Evolutionary conservation across 1,140 invertebrate genomes (phyloP), one percentile per base, ranked within the genome.

Genomic region (Calliopsis andreniformis): DNA sequence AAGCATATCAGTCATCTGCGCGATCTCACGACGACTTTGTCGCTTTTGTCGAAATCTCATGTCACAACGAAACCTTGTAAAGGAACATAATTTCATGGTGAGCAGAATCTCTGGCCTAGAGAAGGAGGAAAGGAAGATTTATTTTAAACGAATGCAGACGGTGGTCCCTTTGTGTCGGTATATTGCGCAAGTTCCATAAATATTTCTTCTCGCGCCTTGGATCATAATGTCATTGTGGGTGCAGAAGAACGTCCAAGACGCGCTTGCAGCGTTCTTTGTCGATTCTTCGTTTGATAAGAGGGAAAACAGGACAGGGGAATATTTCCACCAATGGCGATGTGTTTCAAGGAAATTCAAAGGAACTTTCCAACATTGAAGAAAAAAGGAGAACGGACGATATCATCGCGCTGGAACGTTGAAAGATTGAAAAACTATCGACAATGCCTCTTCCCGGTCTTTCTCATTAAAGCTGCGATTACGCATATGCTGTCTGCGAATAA

Each of bases 381-480:
- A 30, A 28, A 35, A 58, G n/a, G 23, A 59, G 18, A 42, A 58
- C 53, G 12, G 7, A 10, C 18, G 39, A 58, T 42, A 28, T 39
- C 25, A 67, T 67, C 55, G 70, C 56, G 39, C 18, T 42, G 45
- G 25, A 25, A 25, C 42, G 35, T 42, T 70, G 67, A 78, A 30
- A 82, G 77, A 83, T 78, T 72, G 79, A 83, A 78, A 78, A 78
- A 75, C 63, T 78, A 73, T 83, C 81, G 66, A 30, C 35, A n/a
- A 4, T n/a, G 1, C 0, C 2, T 28, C 3, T n/a, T 18, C 14
- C 12, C 32, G 28, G n/a, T 49, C 39, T 39, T 45, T 49, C 49
- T 23, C 16, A 43, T 20, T 32, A 69, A 79, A 79, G 80, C 73
- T 35, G 51, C 51, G 35, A n/a, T n/a, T n/a, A n/a, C 45, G 23